Percentiles rank a stretch among this genome's conserved stretches.
Conservation (phyloP, 1,140 invertebrate species). For the Gonatopus flavifemur region DNA sequence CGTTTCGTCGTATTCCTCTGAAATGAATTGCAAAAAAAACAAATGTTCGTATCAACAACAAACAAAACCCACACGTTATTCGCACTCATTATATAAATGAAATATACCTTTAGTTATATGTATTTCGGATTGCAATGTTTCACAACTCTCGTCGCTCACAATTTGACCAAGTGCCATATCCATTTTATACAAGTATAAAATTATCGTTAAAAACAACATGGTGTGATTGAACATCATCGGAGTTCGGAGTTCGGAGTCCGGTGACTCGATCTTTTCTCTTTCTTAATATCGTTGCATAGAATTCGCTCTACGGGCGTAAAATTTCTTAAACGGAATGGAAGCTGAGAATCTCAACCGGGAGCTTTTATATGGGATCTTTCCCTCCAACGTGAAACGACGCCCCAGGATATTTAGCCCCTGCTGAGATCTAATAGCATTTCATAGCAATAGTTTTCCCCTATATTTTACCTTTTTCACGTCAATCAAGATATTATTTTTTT, state of each 20-base stretch:
- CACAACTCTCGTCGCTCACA: slow-evolving; percentile 53
- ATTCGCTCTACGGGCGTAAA: slow-evolving; percentile 2
- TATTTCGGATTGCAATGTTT: slow-evolving; percentile 77
- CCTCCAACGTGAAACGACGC: slow-evolving; percentile 26
- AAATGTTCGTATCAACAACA: too few species aligned
- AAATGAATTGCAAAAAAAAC: too few species aligned
- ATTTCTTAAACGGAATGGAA: slow-evolving; percentile 36
- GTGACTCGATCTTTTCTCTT: slow-evolving; percentile 2
- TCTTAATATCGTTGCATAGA: background rate
- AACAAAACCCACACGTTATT: slow-evolving; percentile 1
- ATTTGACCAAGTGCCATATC: slow-evolving; percentile 22
- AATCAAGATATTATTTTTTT: too few species aligned
- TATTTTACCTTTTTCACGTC: too few species aligned
- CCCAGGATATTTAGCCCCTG: slow-evolving; percentile 36
- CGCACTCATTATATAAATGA: background rate
- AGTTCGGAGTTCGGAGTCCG: too few species aligned
- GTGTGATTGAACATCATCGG: slow-evolving; percentile 24
- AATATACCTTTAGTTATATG: slow-evolving; percentile 75
- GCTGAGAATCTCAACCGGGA: slow-evolving; percentile 25
- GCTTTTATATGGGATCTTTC: slow-evolving; percentile 50
- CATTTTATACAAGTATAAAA: slow-evolving; percentile 10
- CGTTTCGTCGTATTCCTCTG: slow-evolving; percentile 85
- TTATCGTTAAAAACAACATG: slow-evolving; percentile 19
- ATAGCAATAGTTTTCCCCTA: slow-evolving; percentile 15
- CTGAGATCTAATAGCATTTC: slow-evolving; percentile 42